These are phyloP conservation scores for Potamarius usumacintae DNA, from an alignment of 2,113 vertebrate genomes.

Conservation along the genomic window DNA sequence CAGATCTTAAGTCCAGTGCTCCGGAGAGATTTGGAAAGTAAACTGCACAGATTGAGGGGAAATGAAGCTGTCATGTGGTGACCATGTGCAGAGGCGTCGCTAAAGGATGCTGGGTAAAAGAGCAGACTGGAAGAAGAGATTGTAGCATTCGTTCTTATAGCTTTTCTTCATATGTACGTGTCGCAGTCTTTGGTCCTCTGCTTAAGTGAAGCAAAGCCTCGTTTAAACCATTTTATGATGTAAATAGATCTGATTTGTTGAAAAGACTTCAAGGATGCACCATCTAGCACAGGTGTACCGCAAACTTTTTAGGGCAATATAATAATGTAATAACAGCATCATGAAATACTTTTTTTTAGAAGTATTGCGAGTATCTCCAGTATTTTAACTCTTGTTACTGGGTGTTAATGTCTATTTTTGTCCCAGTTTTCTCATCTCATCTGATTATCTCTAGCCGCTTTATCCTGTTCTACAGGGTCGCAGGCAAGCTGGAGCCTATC, in stretches of 20 bases:
- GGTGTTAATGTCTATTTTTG: neutral
- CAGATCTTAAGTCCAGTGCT: neutral
- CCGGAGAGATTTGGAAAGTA: constrained; percentile 20
- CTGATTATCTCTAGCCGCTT: too few relatives aligned
- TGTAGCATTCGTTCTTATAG: neutral
- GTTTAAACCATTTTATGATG: neutral
- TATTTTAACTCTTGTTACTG: neutral
- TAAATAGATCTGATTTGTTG: neutral
- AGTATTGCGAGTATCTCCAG: neutral
- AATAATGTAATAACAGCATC: neutral
- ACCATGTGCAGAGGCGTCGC: constrained; percentile 53
- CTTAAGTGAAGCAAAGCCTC: neutral
- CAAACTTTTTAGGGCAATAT: neutral
- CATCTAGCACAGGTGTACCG: neutral
- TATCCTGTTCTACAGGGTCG: too few relatives aligned
- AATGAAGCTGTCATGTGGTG: constrained; percentile 32
- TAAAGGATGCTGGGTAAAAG: constrained; percentile 58
- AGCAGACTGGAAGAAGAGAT: neutral
- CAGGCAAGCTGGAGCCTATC: too few relatives aligned
- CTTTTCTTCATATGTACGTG: neutral
- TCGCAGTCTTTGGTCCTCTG: neutral
- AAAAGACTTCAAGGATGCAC: neutral
- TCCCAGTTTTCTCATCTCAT: too few relatives aligned
- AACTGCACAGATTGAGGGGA: constrained; percentile 7
- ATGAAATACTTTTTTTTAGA: neutral